Evolutionary conservation across 2,888 invertebrate species (phyloP).

Genomic region (Idaea biselata): DNA sequence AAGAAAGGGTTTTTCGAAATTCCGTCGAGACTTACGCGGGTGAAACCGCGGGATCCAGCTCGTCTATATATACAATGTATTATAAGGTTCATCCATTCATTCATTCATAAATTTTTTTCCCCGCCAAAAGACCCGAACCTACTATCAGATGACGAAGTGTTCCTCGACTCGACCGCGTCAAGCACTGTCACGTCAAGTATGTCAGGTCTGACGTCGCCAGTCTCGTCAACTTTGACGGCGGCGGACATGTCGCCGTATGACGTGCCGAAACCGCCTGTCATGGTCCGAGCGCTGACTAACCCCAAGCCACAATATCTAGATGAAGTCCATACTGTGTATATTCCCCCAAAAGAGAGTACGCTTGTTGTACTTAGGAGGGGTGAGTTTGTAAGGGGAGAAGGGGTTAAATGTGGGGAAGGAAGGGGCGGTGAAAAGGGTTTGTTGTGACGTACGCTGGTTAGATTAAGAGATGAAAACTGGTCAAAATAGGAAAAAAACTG

Average conservation of each 20-base stretch:
- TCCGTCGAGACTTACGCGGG: no score
- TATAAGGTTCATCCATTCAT: not conserved
- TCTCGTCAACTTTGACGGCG: conserved; percentile 20
- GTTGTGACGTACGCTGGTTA: no score
- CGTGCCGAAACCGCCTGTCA: not conserved
- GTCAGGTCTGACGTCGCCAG: conserved; percentile 16
- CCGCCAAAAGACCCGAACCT: conserved; percentile 45
- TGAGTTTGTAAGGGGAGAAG: not conserved
- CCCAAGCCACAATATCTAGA: conserved; percentile 9
- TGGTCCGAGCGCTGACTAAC: conserved; percentile 13
- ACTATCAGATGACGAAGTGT: conserved; percentile 69
- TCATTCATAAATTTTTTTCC: not conserved
- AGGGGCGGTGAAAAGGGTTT: not conserved
- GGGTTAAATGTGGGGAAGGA: not conserved
- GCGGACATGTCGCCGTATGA: conserved; percentile 3
- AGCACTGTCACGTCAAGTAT: conserved; percentile 45
- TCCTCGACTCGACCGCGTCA: conserved; percentile 55
- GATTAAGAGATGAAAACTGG: no score
- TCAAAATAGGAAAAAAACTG: no score
- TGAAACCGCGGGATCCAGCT: no score
- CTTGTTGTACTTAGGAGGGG: not conserved
- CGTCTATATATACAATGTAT: no score
- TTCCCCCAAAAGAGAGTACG: not conserved
- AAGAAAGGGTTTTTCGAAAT: no score
- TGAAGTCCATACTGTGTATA: no score